Evolutionary conservation across 2,888 invertebrate species (phyloP).

Genomic region (Drosophila acutilabella): DNA sequence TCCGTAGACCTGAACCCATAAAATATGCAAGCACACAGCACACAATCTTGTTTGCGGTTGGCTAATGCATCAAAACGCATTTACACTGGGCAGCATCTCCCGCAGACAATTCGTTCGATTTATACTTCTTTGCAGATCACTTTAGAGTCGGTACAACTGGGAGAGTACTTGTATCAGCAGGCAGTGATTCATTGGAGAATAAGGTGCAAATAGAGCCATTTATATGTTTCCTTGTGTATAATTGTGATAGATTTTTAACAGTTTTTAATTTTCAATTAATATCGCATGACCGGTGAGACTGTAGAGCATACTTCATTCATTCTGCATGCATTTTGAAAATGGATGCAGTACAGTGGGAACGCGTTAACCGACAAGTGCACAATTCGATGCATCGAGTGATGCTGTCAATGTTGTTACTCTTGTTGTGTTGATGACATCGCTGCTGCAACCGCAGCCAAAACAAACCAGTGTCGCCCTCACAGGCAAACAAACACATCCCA

Average conservation of each 20-base stretch:
- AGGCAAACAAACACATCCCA: neutral
- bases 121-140: neutral
- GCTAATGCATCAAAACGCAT: slow-evolving; percentile 29
- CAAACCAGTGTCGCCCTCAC: slow-evolving; percentile 42
- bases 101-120: neutral
- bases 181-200: no score
- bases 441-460: slow-evolving; percentile 66
- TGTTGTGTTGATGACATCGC: slow-evolving; percentile 41
- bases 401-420: slow-evolving; percentile 43
- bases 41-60: slow-evolving; percentile 45
- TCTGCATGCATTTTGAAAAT: neutral
- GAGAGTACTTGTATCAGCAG: no score
- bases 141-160: neutral
- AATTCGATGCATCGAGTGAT: slow-evolving; percentile 34
- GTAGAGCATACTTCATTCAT: neutral
- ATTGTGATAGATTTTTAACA: no score
- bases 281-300: no score
- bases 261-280: no score
- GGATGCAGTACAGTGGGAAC: slow-evolving; percentile 22
- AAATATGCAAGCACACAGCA: slow-evolving; percentile 69
- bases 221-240: no score
- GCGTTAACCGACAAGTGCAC: slow-evolving; percentile 31
- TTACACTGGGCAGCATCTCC: slow-evolving; percentile 21
- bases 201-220: no score
- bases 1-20: slow-evolving; percentile 32